Percentiles rank a stretch among this genome's conserved stretches.
These are phyloP conservation scores for Colossoma macropomum DNA, from an alignment of 2,113 vertebrate genomes.

Conservation along the genomic window DNA sequence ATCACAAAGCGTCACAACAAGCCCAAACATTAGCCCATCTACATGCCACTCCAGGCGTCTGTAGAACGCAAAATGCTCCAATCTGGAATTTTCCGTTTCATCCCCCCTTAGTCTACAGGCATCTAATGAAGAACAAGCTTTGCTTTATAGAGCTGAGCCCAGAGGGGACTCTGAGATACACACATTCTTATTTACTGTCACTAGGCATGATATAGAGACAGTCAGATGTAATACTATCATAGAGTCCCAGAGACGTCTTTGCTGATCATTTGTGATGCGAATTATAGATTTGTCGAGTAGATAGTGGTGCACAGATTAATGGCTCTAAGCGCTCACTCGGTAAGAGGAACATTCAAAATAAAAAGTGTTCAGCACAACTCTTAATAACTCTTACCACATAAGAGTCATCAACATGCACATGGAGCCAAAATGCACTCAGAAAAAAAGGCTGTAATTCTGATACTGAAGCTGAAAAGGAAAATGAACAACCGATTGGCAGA, in stretches of 20 bases:
- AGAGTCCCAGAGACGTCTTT: slow-evolving; percentile 10
- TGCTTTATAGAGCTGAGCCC: slow-evolving; percentile 33
- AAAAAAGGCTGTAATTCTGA: not conserved
- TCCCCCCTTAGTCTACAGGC: not conserved
- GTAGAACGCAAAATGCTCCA: not conserved
- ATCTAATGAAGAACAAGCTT: slow-evolving; percentile 12
- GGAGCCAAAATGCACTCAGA: not conserved
- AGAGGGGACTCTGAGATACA: not conserved
- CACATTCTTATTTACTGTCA: slow-evolving; percentile 28
- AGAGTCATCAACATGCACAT: not conserved
- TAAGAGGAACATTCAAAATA: not conserved
- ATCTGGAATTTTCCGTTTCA: slow-evolving; percentile 3
- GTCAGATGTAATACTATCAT: slow-evolving; percentile 34
- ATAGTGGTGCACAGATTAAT: not conserved
- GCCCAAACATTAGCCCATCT: not conserved
- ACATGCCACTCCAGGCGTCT: not conserved
- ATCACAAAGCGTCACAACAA: slow-evolving; percentile 27
- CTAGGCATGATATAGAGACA: slow-evolving; percentile 19
- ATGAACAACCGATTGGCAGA: too few relatives aligned
- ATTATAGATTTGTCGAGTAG: slow-evolving; percentile 5
- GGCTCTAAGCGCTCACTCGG: not conserved
- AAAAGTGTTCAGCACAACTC: not conserved
- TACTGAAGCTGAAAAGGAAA: not conserved
- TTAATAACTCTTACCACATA: not conserved
- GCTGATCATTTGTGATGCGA: slow-evolving; percentile 8